Conservation (phyloP, 2,888 invertebrate species). For the Entomobrya proxima region DNA sequence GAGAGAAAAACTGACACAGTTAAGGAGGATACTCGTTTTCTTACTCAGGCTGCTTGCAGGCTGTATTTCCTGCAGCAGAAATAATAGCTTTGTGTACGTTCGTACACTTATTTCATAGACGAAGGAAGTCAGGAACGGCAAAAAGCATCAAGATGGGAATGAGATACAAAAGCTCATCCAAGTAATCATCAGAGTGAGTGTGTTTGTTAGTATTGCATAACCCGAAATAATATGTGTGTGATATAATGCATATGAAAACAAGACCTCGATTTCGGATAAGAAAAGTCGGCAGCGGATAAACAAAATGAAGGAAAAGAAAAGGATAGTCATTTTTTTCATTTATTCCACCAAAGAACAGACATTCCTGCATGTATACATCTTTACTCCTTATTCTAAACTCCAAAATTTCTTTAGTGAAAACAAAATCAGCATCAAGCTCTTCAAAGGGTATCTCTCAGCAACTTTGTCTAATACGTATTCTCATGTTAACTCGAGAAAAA, state of each 20-base stretch:
- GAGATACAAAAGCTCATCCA: neutral
- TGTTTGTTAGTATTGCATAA: neutral
- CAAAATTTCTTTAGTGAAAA: neutral
- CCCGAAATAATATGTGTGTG: neutral
- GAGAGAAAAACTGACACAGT: constrained; percentile 36
- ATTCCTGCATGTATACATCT: too few relatives aligned
- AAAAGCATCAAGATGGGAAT: neutral
- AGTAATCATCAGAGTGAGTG: neutral
- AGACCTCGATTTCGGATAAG: constrained; percentile 7
- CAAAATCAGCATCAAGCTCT: constrained; percentile 35
- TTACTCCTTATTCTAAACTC: too few relatives aligned
- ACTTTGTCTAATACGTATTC: neutral
- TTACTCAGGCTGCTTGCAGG: neutral
- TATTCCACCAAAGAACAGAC: constrained; percentile 15
- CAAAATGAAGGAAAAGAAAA: constrained; percentile 11
- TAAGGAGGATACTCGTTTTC: neutral
- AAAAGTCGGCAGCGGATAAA: neutral
- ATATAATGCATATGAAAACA: constrained; percentile 40
- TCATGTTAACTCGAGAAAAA: neutral
- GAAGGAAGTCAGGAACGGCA: neutral
- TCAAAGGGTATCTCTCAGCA: neutral
- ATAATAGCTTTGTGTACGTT: neutral
- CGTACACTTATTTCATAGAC: neutral
- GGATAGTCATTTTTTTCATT: neutral
- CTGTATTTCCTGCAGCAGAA: neutral